Percentiles rank a stretch among this genome's conserved stretches.
phyloP scores from a whole-genome alignment of 2,888 invertebrate genomes.

The Latheticus oryzae region DNA sequence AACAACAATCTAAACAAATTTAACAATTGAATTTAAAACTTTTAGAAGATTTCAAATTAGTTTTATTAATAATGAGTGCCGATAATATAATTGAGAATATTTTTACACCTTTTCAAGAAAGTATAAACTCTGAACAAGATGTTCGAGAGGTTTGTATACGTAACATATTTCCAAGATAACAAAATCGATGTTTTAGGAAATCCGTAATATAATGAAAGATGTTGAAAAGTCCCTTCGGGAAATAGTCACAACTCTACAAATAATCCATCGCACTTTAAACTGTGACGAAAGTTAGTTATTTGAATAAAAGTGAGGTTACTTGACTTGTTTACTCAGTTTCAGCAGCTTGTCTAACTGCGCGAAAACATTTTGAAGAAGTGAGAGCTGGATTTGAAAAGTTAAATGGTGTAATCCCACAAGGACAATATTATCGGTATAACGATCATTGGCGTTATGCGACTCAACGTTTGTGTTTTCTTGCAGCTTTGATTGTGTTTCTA shows the following conservation, averaged over 20 bases:
- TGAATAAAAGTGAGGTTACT: slow-evolving; percentile 12
- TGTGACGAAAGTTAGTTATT: slow-evolving; percentile 71
- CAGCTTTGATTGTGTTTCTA: slow-evolving; percentile 83
- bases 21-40: too few relatives aligned
- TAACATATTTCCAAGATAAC: too few relatives aligned
- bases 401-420: slow-evolving; percentile 74
- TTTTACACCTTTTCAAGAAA: slow-evolving; percentile 82
- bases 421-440: slow-evolving; percentile 88
- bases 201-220: slow-evolving; percentile 77
- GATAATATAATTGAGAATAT: slow-evolving; percentile 68
- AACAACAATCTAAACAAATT: too few relatives aligned
- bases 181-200: slow-evolving; percentile 67
- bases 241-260: slow-evolving; percentile 82
- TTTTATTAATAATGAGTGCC: slow-evolving; percentile 13
- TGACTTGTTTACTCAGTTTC: slow-evolving; percentile 67
- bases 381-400: slow-evolving; percentile 74
- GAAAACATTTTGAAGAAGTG: slow-evolving; percentile 75
- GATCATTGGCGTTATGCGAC: slow-evolving; percentile 90
- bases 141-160: slow-evolving; percentile 76
- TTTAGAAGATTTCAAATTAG: too few relatives aligned
- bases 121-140: slow-evolving; percentile 82
- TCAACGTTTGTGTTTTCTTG: slow-evolving; percentile 82
- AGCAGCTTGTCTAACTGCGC: slow-evolving; percentile 73
- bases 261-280: slow-evolving; percentile 79
- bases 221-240: slow-evolving; percentile 84